phyloP scores from a whole-genome alignment of 2,888 invertebrate genomes.

The Petrolisthes cinctipes region DNA sequence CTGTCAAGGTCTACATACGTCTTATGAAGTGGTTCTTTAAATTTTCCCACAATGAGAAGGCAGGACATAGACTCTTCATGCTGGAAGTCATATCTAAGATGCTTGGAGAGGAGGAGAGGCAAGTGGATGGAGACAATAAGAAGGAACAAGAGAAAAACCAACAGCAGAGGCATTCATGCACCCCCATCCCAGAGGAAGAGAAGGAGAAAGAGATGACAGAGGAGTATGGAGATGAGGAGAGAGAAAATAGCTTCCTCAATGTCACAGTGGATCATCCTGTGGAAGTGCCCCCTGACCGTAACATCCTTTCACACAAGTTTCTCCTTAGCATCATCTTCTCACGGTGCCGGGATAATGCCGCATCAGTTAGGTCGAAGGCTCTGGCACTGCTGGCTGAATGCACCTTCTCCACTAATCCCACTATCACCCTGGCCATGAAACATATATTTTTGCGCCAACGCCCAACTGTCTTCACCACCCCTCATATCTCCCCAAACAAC shows the following conservation, averaged over 20 bases:
- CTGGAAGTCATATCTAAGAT: conserved; percentile 71
- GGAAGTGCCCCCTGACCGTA: conserved; percentile 46
- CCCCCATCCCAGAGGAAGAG: neutral
- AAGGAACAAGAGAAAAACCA: neutral
- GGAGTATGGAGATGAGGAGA: neutral
- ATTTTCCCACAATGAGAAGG: conserved; percentile 70
- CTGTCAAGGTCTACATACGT: conserved; percentile 68
- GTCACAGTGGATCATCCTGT: conserved; percentile 53
- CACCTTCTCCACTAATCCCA: conserved; percentile 67
- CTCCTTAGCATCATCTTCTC: conserved; percentile 74
- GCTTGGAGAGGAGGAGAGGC: conserved; percentile 19
- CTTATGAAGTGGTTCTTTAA: conserved; percentile 70
- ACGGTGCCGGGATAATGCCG: conserved; percentile 74
- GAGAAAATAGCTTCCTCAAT: conserved; percentile 43
- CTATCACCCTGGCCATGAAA: conserved; percentile 66
- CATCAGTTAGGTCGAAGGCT: conserved; percentile 77
- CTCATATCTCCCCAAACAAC: conserved; percentile 51
- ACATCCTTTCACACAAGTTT: conserved; percentile 66
- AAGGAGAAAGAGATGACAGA: conserved; percentile 16
- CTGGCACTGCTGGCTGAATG: conserved; percentile 75
- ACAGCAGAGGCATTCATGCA: neutral
- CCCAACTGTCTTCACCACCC: conserved; percentile 51
- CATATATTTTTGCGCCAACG: conserved; percentile 65
- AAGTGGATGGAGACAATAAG: conserved; percentile 52
- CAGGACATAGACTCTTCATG: conserved; percentile 72